These are phyloP conservation scores for Drosophila eohydei DNA, from an alignment of 2,888 invertebrate species.

Conservation along the genomic window DNA sequence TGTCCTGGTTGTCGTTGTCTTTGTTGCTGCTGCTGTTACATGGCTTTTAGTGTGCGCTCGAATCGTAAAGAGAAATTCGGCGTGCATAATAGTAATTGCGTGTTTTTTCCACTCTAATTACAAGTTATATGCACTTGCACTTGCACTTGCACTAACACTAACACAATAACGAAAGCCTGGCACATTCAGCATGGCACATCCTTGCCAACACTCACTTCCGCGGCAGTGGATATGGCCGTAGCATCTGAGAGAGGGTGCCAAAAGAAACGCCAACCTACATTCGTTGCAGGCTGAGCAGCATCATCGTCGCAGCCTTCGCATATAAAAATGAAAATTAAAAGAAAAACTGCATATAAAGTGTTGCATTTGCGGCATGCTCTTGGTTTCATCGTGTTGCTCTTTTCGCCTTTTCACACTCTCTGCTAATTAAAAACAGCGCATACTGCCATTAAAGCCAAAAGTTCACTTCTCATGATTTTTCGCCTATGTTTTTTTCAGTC, in stretches of 20 bases:
- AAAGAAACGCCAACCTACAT: constrained; percentile 75
- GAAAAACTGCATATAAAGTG: constrained; percentile 77
- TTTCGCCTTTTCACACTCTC: constrained; percentile 41
- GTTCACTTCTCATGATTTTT: constrained; percentile 58
- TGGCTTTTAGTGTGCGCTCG: constrained; percentile 50
- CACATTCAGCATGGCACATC: constrained; percentile 37
- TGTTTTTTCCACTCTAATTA: constrained; percentile 78
- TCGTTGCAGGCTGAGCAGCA: constrained; percentile 47
- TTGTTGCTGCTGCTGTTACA: constrained; percentile 27
- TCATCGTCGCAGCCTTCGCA: constrained; percentile 53
- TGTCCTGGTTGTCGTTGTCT: constrained; percentile 31
- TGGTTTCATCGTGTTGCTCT: constrained; percentile 29
- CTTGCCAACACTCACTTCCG: constrained; percentile 39
- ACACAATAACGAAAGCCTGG: constrained; percentile 37
- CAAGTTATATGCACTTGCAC: constrained; percentile 65
- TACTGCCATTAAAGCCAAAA: constrained; percentile 76
- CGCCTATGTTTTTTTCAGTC: constrained; percentile 10
- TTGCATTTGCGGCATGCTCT: constrained; percentile 69
- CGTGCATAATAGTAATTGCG: constrained; percentile 78
- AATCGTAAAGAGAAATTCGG: constrained; percentile 76
- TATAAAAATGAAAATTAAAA: constrained; percentile 76
- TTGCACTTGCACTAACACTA: constrained; percentile 39
- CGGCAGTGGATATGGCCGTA: constrained; percentile 4
- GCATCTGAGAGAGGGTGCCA: constrained; percentile 43
- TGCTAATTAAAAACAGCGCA: constrained; percentile 76